Conservation (phyloP, 2,113 vertebrate species). For the Tonatia bakeri region DNA sequence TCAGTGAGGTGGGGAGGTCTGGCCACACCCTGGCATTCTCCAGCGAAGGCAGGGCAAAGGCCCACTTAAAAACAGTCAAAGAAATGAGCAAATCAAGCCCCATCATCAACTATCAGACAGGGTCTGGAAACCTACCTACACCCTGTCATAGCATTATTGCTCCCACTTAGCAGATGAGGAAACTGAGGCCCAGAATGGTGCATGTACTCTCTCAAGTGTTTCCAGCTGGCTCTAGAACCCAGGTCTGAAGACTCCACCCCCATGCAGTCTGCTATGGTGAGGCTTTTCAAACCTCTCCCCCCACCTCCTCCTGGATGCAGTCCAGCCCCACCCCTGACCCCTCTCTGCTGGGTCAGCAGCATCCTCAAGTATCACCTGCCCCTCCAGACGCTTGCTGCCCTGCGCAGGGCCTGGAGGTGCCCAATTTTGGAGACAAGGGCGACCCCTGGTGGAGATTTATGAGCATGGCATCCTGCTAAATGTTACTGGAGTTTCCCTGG, state of each 20-base stretch:
- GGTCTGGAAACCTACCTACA: too few species aligned
- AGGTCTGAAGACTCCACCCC: too few species aligned
- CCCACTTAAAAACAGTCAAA: not conserved
- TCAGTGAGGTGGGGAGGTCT: not conserved
- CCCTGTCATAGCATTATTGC: not conserved
- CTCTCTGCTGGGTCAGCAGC: not conserved
- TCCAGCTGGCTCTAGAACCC: not conserved
- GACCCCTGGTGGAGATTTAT: not conserved
- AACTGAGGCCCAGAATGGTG: not conserved
- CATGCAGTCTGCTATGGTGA: not conserved
- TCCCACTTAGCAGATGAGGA: not conserved
- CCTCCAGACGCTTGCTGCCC: fast-evolving
- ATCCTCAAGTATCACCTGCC: not conserved
- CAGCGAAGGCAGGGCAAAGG: not conserved
- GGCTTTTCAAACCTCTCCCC: not conserved
- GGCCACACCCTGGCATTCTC: not conserved
- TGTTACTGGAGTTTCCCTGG: fast-evolving
- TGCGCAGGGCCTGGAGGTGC: fast-evolving
- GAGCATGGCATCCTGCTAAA: not conserved
- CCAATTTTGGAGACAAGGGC: not conserved
- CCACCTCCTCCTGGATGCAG: too few species aligned
- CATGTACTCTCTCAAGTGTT: not conserved
- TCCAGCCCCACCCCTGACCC: fast-evolving
- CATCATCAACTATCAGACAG: fast-evolving
- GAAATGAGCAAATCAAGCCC: not conserved